Evolutionary conservation across 2,797 vertebrate genomes (phyloP), one percentile per base, ranked within the genome.

Genomic region (Catostomus latipinnis): DNA sequence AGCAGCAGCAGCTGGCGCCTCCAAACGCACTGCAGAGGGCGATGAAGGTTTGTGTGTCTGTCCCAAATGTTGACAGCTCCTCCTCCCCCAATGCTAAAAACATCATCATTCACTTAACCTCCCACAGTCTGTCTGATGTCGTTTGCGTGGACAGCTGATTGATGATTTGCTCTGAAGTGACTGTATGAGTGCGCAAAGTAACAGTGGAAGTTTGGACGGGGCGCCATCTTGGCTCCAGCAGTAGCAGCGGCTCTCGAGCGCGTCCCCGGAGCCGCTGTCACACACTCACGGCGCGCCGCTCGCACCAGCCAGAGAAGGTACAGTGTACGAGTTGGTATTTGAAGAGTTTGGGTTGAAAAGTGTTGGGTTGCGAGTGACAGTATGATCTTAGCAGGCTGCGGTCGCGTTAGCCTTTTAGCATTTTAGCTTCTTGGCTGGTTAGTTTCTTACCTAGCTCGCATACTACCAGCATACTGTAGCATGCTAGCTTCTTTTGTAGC

Each of bases 181-280:
- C 95, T 97, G 96, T 96, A 97, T 97, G 96, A 96, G 96, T 97
- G 96, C 97, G 95, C 96, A 97, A 97, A 98, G 96, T 97, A 96
- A 92, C 92, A 92, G 96, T 97, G 96, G 96, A 95, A 95, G 96
- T 98, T 97, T 97, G 95, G 96, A 97, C 96, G 96, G 96, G 96
- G 92, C 96, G 96, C 96, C 96, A 97, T 97, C 96, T 98, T 97
- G 96, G 96, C 97, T 96, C 97, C 96, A 34, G 34, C 34, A 34
- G 34, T 34, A 94, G 96, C 57, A 71, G 76, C 76, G 14, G 74
- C 95, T 96, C 96, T 96, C 96, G 72, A 67, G 52, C 96, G 96
- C 96, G 96, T 97, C 96, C 96, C 96, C 85, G 88, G 92, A 94
- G 94, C 89, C 90, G 93, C 92, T 92, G 92, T 95, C 93, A 93